Evolutionary conservation across 2,113 vertebrate genomes (phyloP).

Genomic region (Phylloscopus trochilus): DNA sequence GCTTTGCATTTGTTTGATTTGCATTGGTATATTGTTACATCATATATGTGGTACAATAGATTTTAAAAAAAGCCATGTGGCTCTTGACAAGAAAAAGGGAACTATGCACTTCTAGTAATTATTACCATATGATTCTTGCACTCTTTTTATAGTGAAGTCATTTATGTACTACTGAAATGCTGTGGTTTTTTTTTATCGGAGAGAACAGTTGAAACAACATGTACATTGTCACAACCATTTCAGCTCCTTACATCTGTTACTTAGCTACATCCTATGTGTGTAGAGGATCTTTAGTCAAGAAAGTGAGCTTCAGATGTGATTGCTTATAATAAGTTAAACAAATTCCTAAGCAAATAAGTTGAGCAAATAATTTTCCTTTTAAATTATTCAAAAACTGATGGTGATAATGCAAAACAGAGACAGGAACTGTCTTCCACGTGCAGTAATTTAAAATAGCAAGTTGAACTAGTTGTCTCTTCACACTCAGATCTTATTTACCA

Average conservation of each 20-base stretch:
- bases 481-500: not conserved
- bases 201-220: not conserved
- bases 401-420: not conserved
- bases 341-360: not conserved
- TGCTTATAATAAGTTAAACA: not conserved
- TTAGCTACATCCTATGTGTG: not conserved
- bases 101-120: constrained; percentile 62
- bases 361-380: not conserved
- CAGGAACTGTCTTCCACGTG: not conserved
- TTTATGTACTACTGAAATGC: not conserved
- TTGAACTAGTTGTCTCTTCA: not conserved
- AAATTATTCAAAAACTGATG: not conserved
- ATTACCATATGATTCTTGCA: constrained; percentile 49
- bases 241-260: not conserved
- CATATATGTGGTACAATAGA: constrained; percentile 69
- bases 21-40: constrained; percentile 60
- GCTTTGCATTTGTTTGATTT: constrained; percentile 36
- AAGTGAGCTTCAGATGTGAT: not conserved
- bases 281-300: not conserved
- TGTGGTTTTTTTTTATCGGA: not conserved
- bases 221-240: not conserved
- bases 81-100: constrained; percentile 66
- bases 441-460: not conserved
- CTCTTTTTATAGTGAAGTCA: constrained; percentile 1
- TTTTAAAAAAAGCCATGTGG: constrained; percentile 68